Evolutionary conservation across 2,888 invertebrate genomes (phyloP).

Genomic region (Sialis lutaria): DNA sequence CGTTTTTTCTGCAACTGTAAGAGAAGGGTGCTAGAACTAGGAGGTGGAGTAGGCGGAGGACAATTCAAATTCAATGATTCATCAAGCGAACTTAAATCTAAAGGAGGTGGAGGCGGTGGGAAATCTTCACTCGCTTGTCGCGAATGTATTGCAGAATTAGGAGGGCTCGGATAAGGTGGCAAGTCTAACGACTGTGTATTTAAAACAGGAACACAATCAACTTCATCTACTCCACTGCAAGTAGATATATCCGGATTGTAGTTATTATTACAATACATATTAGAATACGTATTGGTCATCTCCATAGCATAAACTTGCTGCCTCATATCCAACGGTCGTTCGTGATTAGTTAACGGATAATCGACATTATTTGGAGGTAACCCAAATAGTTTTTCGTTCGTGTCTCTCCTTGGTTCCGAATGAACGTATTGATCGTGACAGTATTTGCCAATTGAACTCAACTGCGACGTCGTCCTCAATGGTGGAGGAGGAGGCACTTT

Average conservation of each 20-base stretch:
- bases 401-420: conserved; percentile 10
- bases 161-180: conserved; percentile 69
- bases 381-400: neutral
- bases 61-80: conserved; percentile 27
- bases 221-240: conserved; percentile 38
- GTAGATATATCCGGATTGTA: conserved; percentile 16
- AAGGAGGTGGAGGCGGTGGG: conserved; percentile 71
- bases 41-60: conserved; percentile 16
- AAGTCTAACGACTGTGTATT: conserved; percentile 36
- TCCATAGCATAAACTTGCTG: conserved; percentile 19
- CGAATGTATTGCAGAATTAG: conserved; percentile 61
- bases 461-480: conserved; percentile 69
- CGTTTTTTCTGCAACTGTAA: conserved; percentile 46
- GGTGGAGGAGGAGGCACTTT: conserved; percentile 78
- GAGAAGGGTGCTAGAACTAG: conserved; percentile 28
- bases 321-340: conserved; percentile 11
- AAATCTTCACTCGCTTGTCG: conserved; percentile 79
- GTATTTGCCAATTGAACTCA: conserved; percentile 43
- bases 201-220: conserved; percentile 38
- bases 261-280: conserved; percentile 3
- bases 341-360: conserved; percentile 12
- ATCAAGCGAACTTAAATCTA: conserved; percentile 47
- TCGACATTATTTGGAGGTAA: conserved; percentile 12
- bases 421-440: conserved; percentile 23
- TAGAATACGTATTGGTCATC: conserved; percentile 17